Conservation (phyloP, 2,113 vertebrate genomes). For the Lontra canadensis region DNA sequence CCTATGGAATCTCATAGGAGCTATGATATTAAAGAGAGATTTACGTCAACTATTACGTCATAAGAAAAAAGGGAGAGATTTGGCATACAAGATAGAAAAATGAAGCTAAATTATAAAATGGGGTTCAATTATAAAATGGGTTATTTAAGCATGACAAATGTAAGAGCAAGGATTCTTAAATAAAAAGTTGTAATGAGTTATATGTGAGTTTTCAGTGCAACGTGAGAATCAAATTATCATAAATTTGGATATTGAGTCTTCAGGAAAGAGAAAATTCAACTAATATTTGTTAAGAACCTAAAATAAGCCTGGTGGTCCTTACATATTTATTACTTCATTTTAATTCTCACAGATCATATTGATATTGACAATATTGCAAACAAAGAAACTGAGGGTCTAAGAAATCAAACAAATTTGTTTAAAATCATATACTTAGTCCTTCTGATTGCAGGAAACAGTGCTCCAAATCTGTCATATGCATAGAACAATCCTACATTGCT, state of each 20-base stretch:
- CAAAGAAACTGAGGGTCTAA: not conserved
- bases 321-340: slow-evolving; percentile 10
- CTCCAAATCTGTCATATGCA: not conserved
- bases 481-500: not conserved
- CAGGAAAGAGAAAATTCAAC: not conserved
- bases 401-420: not conserved
- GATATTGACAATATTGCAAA: not conserved
- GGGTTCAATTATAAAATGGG: not conserved
- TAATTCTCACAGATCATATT: not conserved
- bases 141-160: not conserved
- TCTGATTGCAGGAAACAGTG: not conserved
- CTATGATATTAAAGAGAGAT: slow-evolving; percentile 13
- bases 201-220: not conserved
- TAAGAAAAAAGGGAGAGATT: not conserved
- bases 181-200: not conserved
- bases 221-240: not conserved
- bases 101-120: slow-evolving; percentile 31
- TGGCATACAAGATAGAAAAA: not conserved
- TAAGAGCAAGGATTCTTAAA: not conserved
- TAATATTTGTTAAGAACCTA: not conserved
- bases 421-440: not conserved
- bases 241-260: not conserved
- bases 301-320: not conserved
- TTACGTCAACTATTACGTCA: not conserved
- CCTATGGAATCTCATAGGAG: not conserved